These are phyloP conservation scores for Stegana nigrithorax DNA, from an alignment of 2,888 invertebrate species.

Conservation along the genomic window DNA sequence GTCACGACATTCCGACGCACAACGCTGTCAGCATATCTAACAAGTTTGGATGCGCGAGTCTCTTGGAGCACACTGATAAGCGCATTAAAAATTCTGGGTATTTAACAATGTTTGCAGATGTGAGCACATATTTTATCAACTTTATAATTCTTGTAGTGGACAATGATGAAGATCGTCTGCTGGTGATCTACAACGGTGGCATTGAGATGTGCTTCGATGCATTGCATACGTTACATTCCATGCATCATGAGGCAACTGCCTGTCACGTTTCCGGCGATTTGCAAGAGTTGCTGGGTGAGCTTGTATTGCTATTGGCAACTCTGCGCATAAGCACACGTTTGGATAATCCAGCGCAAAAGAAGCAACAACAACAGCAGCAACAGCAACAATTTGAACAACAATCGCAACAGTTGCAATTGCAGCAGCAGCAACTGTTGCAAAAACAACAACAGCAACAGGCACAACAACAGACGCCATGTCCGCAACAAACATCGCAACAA, in stretches of 20 bases:
- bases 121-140: constrained; percentile 1
- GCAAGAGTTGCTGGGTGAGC: constrained; percentile 83
- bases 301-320: constrained; percentile 79
- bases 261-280: constrained; percentile 87
- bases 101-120: neutral
- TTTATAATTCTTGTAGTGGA: constrained; percentile 72
- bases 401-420: constrained; percentile 38
- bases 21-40: constrained; percentile 88
- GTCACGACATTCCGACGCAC: constrained; percentile 87
- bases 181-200: constrained; percentile 91
- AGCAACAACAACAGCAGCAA: constrained; percentile 62
- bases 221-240: constrained; percentile 89
- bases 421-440: constrained; percentile 39
- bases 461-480: constrained; percentile 50
- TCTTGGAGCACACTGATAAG: constrained; percentile 95
- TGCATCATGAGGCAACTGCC: constrained; percentile 94
- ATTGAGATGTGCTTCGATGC: constrained; percentile 79
- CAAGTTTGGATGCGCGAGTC: constrained; percentile 88
- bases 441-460: constrained; percentile 47
- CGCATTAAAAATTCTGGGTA: constrained; percentile 82
- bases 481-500: constrained; percentile 49
- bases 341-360: constrained; percentile 64
- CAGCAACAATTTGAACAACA: constrained; percentile 50
- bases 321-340: constrained; percentile 73
- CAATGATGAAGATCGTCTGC: constrained; percentile 87